Conservation (phyloP, 2,113 vertebrate species). For the Gymnarchus niloticus region DNA sequence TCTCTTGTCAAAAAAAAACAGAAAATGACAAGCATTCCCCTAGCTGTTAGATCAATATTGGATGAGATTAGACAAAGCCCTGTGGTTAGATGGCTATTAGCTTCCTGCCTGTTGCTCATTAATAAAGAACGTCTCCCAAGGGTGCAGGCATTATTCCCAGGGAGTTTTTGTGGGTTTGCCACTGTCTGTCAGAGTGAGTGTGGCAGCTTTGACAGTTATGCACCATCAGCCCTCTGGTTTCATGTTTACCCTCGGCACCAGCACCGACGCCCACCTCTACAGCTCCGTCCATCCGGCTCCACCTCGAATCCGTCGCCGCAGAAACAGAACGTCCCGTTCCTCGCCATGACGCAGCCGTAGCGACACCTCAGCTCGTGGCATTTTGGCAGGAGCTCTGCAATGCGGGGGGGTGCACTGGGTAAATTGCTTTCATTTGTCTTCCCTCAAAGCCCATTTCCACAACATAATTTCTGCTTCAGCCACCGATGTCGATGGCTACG, state of each 20-base stretch:
- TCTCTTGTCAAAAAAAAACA: background rate
- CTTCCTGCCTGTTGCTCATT: slow-evolving; percentile 39
- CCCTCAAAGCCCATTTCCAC: slow-evolving; percentile 27
- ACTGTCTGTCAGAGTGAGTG: background rate
- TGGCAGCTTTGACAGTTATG: no score
- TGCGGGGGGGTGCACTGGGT: background rate
- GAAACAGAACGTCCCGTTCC: slow-evolving; percentile 83
- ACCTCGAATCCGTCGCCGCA: slow-evolving; percentile 83
- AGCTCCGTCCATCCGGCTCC: slow-evolving; percentile 73
- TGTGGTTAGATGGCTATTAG: slow-evolving; percentile 47
- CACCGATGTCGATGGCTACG: slow-evolving; percentile 12
- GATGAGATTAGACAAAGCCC: slow-evolving; percentile 1
- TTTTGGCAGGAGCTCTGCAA: slow-evolving; percentile 76
- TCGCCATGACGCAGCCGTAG: slow-evolving; percentile 80
- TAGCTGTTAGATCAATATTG: background rate
- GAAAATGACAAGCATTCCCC: background rate
- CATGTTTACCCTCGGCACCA: background rate
- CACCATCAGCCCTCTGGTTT: background rate
- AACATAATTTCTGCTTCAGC: slow-evolving; percentile 15
- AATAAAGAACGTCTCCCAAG: slow-evolving; percentile 38
- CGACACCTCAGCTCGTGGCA: slow-evolving; percentile 85
- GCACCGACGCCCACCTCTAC: slow-evolving; percentile 71
- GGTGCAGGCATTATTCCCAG: slow-evolving; percentile 27
- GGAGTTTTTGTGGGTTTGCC: background rate
- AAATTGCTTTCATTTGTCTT: slow-evolving; percentile 39